Evolutionary conservation across 1,140 invertebrate species (phyloP).

Genomic region (Caenorhabditis brenneri): DNA sequence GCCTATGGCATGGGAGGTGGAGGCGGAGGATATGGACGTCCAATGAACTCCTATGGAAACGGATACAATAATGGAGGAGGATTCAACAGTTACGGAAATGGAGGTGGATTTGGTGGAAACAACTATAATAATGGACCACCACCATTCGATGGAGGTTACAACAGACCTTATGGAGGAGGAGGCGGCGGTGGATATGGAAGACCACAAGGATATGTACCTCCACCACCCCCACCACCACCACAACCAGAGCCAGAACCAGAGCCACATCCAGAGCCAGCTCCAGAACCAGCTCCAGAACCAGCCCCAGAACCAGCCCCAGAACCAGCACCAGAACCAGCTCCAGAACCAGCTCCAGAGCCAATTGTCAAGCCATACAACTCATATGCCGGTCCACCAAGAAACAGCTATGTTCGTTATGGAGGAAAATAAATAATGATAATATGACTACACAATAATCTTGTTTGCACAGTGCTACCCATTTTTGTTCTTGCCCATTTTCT

Average conservation of each 20-base stretch:
- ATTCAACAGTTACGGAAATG: background rate
- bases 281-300: constrained; percentile 30
- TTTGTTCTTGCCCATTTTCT: background rate
- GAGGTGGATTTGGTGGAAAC: constrained; percentile 6
- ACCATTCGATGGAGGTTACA: constrained; percentile 27
- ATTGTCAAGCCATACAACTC: constrained; percentile 33
- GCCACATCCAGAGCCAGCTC: constrained; percentile 7
- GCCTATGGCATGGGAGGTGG: constrained; percentile 29
- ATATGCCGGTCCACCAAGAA: constrained; percentile 11
- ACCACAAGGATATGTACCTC: constrained; percentile 15
- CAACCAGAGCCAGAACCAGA: constrained; percentile 6
- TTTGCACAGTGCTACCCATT: background rate
- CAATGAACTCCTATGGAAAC: constrained; percentile 13
- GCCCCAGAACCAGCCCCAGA: background rate
- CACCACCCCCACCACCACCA: background rate
- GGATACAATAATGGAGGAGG: background rate
- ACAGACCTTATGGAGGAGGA: background rate
- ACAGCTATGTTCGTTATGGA: constrained; percentile 28
- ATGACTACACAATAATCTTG: background rate
- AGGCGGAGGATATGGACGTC: background rate
- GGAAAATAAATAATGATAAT: background rate
- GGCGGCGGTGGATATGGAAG: constrained; percentile 26
- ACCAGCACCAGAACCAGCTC: background rate
- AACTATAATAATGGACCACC: constrained; percentile 35
- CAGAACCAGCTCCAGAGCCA: constrained; percentile 35